Base-by-base conservation (phyloP, 2,113 vertebrate species). In the Pachyramphus minor region DNA sequence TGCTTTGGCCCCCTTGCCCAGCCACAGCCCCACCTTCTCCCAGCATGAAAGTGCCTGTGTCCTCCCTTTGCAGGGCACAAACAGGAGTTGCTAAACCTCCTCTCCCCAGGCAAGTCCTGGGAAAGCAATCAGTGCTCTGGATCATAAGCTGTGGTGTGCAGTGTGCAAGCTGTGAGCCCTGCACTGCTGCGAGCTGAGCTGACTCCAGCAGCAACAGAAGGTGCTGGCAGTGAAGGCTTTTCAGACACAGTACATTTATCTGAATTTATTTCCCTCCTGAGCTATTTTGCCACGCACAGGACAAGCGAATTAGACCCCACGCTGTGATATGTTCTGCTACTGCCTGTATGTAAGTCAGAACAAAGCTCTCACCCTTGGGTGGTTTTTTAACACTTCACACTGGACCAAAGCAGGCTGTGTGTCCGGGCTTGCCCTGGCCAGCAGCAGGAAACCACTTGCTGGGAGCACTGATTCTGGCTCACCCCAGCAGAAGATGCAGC, bases 91-190 rank as follows among this genome's bases (percentile, higher is more conserved):
- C 42, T n/a, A 6, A 39, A 89, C 11, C 49, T 76, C 19, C 31
- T n/a, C 37, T 62, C 27, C 49, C 39, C 58, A 66, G 63, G 8
- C 27, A 73, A 72, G 53, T 16, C 27, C 53, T 64, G 53, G 59
- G 28, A 60, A 56, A 90, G 20, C 75, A 30, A 1, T 4, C 18
- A 6, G 31, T 8, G 33, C 77, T 42, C 56, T 5, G 47, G 56
- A 49, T 30, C 50, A 27, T 0, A 5, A 0, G 0, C 25, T 42
- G 52, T 2, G 27, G n/a, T 4, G 27, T 82, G 66, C 35, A 72
- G 24, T 1, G 7, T 11, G 30, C 31, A n/a, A 53, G 56, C 39
- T 8, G 31, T 28, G 45, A 47, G 41, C 37, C 50, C 42, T 1
- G 0, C 9, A 9, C 76, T 58, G 28, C 82, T 72, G 75, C 23